Conservation (phyloP, 1,140 invertebrate genomes). For the Saccostrea echinata region DNA sequence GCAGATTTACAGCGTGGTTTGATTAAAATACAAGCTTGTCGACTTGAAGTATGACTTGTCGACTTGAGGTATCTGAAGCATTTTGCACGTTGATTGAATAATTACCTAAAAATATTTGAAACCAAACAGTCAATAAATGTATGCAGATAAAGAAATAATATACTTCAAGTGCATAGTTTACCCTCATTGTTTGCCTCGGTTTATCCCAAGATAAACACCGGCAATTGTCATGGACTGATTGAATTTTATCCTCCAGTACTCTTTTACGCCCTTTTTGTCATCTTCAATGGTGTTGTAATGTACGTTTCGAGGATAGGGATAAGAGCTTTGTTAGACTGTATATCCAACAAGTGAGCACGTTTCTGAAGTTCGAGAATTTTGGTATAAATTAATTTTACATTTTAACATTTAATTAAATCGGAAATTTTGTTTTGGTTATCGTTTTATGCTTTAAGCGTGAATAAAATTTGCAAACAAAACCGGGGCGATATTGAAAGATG, state of each 20-base stretch:
- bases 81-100: background rate
- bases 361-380: no score
- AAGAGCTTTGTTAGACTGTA: background rate
- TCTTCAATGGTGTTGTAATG: background rate
- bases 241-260: background rate
- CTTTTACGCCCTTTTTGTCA: background rate
- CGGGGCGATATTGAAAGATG: no score
- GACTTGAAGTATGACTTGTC: no score
- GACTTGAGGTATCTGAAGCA: background rate
- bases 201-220: background rate
- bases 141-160: no score
- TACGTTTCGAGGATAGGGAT: background rate
- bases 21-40: background rate
- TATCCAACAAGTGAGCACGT: background rate
- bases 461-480: no score
- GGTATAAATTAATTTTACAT: no score
- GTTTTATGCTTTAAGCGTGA: no score
- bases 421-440: no score
- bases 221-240: background rate
- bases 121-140: no score
- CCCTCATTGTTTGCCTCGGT: background rate
- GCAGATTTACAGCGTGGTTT: background rate
- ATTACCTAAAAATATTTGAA: background rate
- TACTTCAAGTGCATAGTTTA: no score
- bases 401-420: no score